Conservation (phyloP, 2,113 vertebrate genomes). For the Vulpes lagopus region DNA sequence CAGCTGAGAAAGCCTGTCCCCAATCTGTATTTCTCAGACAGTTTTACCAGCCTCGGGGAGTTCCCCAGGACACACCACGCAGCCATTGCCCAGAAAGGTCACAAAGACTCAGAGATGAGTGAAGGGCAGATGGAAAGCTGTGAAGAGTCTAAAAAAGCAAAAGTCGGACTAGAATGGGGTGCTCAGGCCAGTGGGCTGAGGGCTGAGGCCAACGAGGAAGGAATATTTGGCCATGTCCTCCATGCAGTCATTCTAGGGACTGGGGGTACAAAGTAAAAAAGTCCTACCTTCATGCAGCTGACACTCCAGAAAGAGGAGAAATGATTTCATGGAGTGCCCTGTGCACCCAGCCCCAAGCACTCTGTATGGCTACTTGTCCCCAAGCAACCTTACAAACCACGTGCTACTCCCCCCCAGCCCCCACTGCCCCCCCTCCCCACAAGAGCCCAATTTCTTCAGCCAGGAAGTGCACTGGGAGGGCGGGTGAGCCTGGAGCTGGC, state of each 20-base stretch:
- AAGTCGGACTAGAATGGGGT: rapidly evolving
- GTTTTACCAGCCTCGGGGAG: neutral
- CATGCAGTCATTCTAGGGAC: neutral
- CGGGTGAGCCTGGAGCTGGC: neutral
- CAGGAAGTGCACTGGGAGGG: neutral
- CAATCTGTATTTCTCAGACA: neutral
- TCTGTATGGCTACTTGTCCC: neutral
- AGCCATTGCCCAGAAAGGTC: neutral
- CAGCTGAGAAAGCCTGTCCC: neutral
- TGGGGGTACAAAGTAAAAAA: neutral
- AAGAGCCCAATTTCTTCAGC: neutral
- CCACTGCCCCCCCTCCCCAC: neutral
- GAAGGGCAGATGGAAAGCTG: neutral
- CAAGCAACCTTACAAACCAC: neutral
- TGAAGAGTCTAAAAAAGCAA: neutral
- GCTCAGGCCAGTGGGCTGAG: neutral
- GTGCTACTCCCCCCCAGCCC: too few relatives aligned
- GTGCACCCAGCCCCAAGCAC: neutral
- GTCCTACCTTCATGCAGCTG: neutral
- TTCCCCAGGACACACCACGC: neutral
- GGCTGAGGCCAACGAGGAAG: neutral
- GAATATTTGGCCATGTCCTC: neutral
- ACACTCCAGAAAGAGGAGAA: neutral
- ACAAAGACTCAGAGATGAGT: neutral
- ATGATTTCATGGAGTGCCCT: too few relatives aligned